phyloP scores from a whole-genome alignment of 2,888 invertebrate genomes.

The Mesoligia furuncula region DNA sequence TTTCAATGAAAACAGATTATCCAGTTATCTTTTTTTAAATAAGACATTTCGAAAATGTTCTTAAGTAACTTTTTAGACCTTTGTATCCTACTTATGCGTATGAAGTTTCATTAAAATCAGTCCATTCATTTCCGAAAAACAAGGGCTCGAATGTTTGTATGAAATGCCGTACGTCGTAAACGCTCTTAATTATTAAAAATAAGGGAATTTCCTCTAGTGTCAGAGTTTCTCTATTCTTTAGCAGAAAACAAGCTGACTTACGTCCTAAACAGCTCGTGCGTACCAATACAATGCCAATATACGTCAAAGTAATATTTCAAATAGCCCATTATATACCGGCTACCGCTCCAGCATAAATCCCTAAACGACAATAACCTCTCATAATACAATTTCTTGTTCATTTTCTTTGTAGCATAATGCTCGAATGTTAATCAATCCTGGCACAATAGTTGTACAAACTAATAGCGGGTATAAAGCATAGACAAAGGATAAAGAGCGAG shows the following conservation, averaged over 20 bases:
- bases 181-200: no score
- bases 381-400: conserved; percentile 47
- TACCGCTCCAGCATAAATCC: conserved; percentile 18
- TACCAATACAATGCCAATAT: conserved; percentile 25
- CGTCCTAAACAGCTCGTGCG: not conserved
- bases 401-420: conserved; percentile 58
- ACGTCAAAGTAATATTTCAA: not conserved
- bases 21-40: no score
- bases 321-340: not conserved
- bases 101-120: no score
- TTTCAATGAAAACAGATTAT: no score
- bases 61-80: no score
- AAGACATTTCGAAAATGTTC: no score
- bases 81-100: no score
- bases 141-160: no score
- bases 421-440: conserved; percentile 76
- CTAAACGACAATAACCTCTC: conserved; percentile 20
- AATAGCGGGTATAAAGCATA: conserved; percentile 77
- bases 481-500: conserved; percentile 77
- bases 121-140: no score
- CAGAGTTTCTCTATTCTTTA: not conserved
- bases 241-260: not conserved
- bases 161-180: no score
- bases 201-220: not conserved
- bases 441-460: conserved; percentile 73